Conservation (phyloP, 2,888 invertebrate species). For the Lochmaea crataegi region DNA sequence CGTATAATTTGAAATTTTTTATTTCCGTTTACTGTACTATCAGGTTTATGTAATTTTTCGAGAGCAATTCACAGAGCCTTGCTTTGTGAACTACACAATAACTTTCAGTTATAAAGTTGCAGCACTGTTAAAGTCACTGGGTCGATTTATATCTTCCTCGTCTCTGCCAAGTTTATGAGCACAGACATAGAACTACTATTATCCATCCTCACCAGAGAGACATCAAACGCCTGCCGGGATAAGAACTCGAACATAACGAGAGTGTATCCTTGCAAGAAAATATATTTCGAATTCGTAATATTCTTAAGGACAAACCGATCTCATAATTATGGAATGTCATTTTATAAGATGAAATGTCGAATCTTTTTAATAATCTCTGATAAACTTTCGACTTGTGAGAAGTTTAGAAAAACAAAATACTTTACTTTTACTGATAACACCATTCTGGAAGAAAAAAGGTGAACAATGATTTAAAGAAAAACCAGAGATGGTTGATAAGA, state of each 20-base stretch:
- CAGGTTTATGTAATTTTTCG: constrained; percentile 27
- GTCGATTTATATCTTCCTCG: constrained; percentile 63
- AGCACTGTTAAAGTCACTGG: constrained; percentile 61
- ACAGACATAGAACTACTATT: constrained; percentile 56
- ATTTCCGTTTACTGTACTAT: background rate
- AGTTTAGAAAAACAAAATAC: too few relatives aligned
- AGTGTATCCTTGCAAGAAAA: constrained; percentile 18
- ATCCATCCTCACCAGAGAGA: constrained; percentile 49
- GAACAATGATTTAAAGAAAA: too few relatives aligned
- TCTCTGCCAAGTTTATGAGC: constrained; percentile 60
- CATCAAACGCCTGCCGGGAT: constrained; percentile 50
- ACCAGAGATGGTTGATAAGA: too few relatives aligned
- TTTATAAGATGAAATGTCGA: too few relatives aligned
- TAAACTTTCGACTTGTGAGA: too few relatives aligned
- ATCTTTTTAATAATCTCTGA: too few relatives aligned
- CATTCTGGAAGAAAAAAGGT: too few relatives aligned
- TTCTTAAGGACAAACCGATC: too few relatives aligned
- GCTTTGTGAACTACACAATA: constrained; percentile 55
- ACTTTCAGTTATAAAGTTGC: constrained; percentile 55
- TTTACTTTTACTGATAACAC: too few relatives aligned
- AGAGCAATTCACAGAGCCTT: constrained; percentile 42
- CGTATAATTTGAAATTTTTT: background rate
- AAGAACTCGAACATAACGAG: constrained; percentile 26
- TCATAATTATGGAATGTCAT: background rate
- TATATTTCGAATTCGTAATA: constrained; percentile 1